Conservation (phyloP, 2,888 invertebrate genomes). For the Hypercompe scribonia region DNA sequence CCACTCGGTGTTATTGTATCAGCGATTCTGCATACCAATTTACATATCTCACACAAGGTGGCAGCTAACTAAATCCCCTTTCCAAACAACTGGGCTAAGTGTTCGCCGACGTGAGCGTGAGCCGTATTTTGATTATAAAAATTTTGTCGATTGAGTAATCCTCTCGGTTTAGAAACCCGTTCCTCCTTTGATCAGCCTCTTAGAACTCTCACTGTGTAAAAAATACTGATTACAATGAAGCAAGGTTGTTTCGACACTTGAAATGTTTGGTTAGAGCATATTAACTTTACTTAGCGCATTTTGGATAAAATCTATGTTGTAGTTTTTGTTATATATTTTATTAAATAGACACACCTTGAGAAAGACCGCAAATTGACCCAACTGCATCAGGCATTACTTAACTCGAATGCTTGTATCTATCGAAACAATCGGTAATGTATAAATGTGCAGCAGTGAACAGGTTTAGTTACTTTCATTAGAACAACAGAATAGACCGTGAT, state of each 20-base stretch:
- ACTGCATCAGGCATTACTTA: constrained; percentile 30
- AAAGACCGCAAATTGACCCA: background rate
- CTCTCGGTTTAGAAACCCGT: constrained; percentile 58
- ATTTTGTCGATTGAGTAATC: constrained; percentile 63
- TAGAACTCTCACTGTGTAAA: constrained; percentile 17
- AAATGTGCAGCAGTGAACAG: constrained; percentile 40
- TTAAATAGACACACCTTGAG: background rate
- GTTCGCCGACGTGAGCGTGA: constrained; percentile 50
- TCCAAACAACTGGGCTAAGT: constrained; percentile 54
- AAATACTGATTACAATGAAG: constrained; percentile 8
- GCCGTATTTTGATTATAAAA: constrained; percentile 63
- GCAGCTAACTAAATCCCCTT: constrained; percentile 54
- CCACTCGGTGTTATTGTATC: constrained; percentile 48
- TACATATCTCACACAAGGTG: constrained; percentile 58
- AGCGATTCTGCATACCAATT: constrained; percentile 64
- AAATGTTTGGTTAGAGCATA: constrained; percentile 1
- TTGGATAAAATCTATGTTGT: background rate
- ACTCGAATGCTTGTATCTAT: constrained; percentile 36
- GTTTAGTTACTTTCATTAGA: constrained; percentile 59
- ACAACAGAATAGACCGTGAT: constrained; percentile 50
- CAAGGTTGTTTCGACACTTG: constrained; percentile 5
- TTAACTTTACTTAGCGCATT: background rate
- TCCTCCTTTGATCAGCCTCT: constrained; percentile 34
- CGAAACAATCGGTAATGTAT: constrained; percentile 37
- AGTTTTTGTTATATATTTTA: background rate